Conservation (phyloP, 1,140 invertebrate genomes). For the Piezodorus guildinii region DNA sequence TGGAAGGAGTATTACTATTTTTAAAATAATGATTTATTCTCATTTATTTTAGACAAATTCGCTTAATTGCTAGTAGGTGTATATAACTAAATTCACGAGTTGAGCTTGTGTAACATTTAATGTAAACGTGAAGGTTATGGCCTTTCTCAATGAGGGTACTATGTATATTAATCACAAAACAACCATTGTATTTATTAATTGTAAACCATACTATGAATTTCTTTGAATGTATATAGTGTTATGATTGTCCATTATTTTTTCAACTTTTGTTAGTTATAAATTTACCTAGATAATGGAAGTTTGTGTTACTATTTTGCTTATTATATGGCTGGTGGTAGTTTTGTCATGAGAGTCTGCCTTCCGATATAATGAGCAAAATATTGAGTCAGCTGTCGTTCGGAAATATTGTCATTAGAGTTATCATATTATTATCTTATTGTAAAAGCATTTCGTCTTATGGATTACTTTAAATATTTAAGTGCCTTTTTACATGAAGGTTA, state of each 20-base stretch:
- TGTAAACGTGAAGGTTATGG: background rate
- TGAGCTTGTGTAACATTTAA: constrained; percentile 7
- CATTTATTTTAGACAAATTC: background rate
- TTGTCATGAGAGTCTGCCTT: background rate
- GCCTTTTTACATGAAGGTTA: constrained; percentile 16
- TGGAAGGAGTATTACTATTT: constrained; percentile 10
- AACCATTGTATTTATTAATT: constrained; percentile 4
- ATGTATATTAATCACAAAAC: constrained; percentile 10
- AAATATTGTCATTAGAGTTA: background rate
- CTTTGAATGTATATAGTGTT: constrained; percentile 8
- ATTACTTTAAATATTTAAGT: constrained; percentile 18
- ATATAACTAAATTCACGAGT: constrained; percentile 10
- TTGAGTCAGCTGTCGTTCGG: background rate
- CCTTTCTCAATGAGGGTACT: constrained; percentile 10
- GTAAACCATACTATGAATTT: background rate
- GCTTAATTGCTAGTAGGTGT: constrained; percentile 8
- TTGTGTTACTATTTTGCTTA: constrained; percentile 1
- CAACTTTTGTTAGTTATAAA: background rate
- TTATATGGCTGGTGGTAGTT: background rate
- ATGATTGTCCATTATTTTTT: constrained; percentile 4
- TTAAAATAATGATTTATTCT: constrained; percentile 7
- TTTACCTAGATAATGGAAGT: background rate
- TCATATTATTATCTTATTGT: background rate
- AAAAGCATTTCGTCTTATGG: constrained; percentile 1
- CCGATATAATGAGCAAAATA: background rate